Evolutionary conservation across 1,140 invertebrate genomes (phyloP), one percentile per base, ranked within the genome.

Genomic region (Aphidius gifuensis): DNA sequence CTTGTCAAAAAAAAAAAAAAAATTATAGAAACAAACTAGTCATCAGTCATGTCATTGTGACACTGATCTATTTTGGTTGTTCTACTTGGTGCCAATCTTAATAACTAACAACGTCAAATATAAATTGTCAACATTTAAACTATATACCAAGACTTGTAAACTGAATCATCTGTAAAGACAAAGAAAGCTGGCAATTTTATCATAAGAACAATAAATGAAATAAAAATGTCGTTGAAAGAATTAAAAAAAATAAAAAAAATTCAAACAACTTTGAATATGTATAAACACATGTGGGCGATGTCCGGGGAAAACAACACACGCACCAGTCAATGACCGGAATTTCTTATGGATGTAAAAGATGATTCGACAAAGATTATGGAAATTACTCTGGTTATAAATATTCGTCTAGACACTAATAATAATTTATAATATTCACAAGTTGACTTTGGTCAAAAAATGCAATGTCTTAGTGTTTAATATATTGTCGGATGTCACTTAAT

Each of bases 391-490:
- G 32, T 56, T 59, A 62, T 59, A 66, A 60, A 64, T 65, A 55
- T 44, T 50, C 43, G 45, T 53, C 64, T 60, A 50, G 54, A 66
- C n/a, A 43, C 39, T 47, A 58, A 54, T 46, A 66, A 67, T 64
- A 66, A 64, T 60, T 44, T 42, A 56, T 21, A 63, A 55, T 55
- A 5, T 40, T 32, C 4, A 32, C 23, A 32, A 32, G 23, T 32
- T 32, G 1, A 55, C 43, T n/a, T 3, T 39, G 42, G 9, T 55
- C n/a, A 43, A 39, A 11, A 6, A 55, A 44, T 39, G n/a, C 48
- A 11, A 39, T 9, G 9, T 46, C 5, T n/a, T 5, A 4, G 38
- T 40, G 21, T 42, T 57, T 63, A 48, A 63, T 54, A 53, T 53
- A 63, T 58, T 21, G 55, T 32, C 55, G 61, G 38, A 49, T 63